Evolutionary conservation across 2,888 invertebrate species (phyloP).

Genomic region (Parnassius mnemosyne): DNA sequence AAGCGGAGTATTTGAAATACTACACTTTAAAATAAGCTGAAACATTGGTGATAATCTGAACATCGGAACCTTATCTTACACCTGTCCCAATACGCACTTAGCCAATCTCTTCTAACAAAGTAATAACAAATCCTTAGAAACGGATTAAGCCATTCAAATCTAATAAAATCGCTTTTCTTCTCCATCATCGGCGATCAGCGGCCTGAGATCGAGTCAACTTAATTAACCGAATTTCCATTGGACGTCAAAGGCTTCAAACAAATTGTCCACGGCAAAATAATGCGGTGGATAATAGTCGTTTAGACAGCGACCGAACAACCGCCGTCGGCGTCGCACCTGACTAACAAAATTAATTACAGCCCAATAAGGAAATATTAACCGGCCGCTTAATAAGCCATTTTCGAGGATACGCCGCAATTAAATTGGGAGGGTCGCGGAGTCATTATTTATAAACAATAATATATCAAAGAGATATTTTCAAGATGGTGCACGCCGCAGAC

Average conservation of each 20-base stretch:
- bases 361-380: constrained; percentile 79
- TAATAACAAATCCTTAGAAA: neutral
- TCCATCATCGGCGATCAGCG: constrained; percentile 35
- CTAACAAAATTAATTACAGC: constrained; percentile 78
- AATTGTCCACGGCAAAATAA: constrained; percentile 75
- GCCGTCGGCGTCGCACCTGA: constrained; percentile 72
- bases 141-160: constrained; percentile 2
- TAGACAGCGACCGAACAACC: constrained; percentile 50
- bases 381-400: constrained; percentile 77
- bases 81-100: no score
- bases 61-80: no score
- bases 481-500: constrained; percentile 71
- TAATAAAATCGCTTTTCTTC: constrained; percentile 35
- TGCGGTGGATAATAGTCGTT: constrained; percentile 71
- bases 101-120: no score
- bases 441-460: constrained; percentile 80
- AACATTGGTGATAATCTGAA: no score
- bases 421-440: constrained; percentile 74
- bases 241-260: constrained; percentile 75
- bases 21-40: no score
- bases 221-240: constrained; percentile 67
- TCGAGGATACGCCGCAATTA: constrained; percentile 76
- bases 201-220: constrained; percentile 47
- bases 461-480: constrained; percentile 79
- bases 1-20: no score